phyloP scores from a whole-genome alignment of 2,113 vertebrate genomes.

The Ailurus styani region DNA sequence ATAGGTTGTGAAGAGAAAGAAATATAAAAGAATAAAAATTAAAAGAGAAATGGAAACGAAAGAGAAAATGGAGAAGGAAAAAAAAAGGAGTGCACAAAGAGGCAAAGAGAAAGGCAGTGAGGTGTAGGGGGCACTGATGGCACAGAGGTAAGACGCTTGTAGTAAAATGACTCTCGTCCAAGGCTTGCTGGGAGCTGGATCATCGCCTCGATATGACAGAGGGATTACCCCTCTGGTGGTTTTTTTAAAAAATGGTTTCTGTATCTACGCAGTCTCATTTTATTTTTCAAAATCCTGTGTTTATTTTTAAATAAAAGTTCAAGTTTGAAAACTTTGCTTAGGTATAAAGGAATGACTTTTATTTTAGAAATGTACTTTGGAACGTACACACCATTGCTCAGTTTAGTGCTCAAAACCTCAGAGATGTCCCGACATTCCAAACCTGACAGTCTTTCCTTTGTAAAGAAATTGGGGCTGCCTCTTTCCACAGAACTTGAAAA shows the following conservation, averaged over 20 bases:
- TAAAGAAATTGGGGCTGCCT: constrained; percentile 24
- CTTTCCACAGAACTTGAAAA: neutral
- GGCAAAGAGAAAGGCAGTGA: neutral
- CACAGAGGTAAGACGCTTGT: neutral
- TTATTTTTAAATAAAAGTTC: constrained; percentile 40
- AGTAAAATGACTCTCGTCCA: neutral
- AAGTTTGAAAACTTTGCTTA: constrained; percentile 7
- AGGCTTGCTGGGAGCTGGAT: neutral
- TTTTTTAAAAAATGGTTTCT: constrained; percentile 11
- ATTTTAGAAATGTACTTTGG: constrained; percentile 44
- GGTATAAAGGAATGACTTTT: constrained; percentile 34
- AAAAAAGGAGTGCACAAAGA: neutral
- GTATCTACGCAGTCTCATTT: neutral
- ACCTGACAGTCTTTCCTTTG: neutral
- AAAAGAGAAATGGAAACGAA: neutral
- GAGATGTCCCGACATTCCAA: constrained; percentile 34
- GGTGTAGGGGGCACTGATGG: neutral
- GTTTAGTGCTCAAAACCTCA: constrained; percentile 41
- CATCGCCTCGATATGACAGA: neutral
- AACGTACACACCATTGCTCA: neutral
- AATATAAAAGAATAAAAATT: neutral
- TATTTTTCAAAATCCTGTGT: constrained; percentile 43
- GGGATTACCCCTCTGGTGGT: neutral
- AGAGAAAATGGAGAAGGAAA: neutral
- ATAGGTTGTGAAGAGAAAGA: neutral